These are phyloP conservation scores for Cheilosia vulpina DNA, from an alignment of 2,888 invertebrate species.

Conservation along the genomic window DNA sequence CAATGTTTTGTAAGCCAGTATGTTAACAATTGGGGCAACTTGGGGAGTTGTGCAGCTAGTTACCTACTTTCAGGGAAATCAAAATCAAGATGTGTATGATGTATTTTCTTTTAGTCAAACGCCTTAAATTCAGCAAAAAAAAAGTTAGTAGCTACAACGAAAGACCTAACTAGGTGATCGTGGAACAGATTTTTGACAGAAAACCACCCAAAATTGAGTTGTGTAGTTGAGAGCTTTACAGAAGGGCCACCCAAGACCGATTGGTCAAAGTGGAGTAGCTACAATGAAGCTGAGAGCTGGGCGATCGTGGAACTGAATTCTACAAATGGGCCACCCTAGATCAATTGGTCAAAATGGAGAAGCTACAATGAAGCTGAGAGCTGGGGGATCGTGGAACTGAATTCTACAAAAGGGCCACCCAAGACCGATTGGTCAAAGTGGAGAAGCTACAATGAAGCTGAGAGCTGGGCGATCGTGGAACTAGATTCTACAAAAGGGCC, in stretches of 20 bases:
- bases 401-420: background rate
- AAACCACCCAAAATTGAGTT: too few relatives aligned
- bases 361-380: background rate
- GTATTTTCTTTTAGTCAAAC: too few relatives aligned
- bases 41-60: too few relatives aligned
- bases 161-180: too few relatives aligned
- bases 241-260: background rate
- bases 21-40: too few relatives aligned
- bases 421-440: background rate
- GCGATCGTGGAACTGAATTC: background rate
- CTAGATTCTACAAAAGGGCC: background rate
- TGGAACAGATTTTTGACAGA: too few relatives aligned
- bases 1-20: too few relatives aligned
- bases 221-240: too few relatives aligned
- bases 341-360: background rate
- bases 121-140: too few relatives aligned
- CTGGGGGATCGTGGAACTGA: background rate
- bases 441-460: background rate
- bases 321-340: background rate
- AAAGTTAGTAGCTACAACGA: too few relatives aligned
- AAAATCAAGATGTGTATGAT: too few relatives aligned
- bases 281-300: background rate
- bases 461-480: slow-evolving; percentile 1
- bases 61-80: too few relatives aligned
- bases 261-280: background rate